Base-by-base conservation (phyloP, 1,140 invertebrate genomes). In the Rhysida immarginata region DNA sequence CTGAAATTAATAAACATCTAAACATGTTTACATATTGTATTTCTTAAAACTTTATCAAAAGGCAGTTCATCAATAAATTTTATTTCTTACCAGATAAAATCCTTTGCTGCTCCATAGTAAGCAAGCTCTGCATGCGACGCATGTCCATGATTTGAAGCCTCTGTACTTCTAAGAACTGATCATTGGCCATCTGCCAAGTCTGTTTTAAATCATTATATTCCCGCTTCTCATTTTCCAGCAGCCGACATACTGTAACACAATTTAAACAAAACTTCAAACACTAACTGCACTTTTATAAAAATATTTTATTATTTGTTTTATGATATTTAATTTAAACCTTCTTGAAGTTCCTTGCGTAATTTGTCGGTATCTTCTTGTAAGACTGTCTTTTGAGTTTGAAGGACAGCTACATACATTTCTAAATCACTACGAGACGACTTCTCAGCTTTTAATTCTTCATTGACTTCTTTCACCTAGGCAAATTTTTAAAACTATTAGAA, bases 151-250 rank as follows among this genome's bases (percentile, higher is more conserved):
- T 68, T 63, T 76, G 72, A 2, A 74, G 64, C 13, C 72, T 61
- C 62, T 77, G 75, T n/a, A 72, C 68, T 63, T 75, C 72, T 24
- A 77, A 60, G 61, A 76, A 76, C 60, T 76, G 73, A 59, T 76
- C 74, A 59, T 76, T 77, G 13, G 74, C 74, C 69, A 74, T 74
- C 59, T 75, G 72, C 75, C 73, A 75, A 16, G 74, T 76, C 56
- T 70, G 64, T 59, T 75, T 72, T 43, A 76, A 60, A 24, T 73
- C 68, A 43, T 68, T 66, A 59, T 75, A 73, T 16, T 63, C 65
- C 54, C 67, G 65, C 57, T 71, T 70, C 62, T 75, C 74, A 26
- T 71, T 67, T 56, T 75, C 71, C 54, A 74, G 56, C 20, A 72
- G 59, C 3, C 58, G 58, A 61, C 68, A 73, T 41, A 72, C 71